Evolutionary conservation across 2,113 vertebrate genomes (phyloP).

Genomic region (Pristiophorus japonicus): DNA sequence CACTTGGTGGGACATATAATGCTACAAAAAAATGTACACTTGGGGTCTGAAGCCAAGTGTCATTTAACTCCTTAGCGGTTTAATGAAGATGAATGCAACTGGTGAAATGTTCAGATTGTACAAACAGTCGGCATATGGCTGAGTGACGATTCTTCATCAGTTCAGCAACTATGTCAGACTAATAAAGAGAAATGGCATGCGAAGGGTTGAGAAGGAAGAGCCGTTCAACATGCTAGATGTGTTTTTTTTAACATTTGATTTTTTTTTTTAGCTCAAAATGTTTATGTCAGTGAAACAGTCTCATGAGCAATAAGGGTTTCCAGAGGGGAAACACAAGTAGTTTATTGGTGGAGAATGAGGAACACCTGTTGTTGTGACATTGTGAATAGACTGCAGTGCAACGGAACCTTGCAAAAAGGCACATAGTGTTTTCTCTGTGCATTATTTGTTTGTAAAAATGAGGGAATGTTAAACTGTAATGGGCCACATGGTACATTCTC

Average conservation of each 20-base stretch:
- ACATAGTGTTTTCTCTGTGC: too few species aligned
- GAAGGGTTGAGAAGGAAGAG: not conserved
- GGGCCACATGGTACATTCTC: too few species aligned
- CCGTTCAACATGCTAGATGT: not conserved
- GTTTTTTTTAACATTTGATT: not conserved
- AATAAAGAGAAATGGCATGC: not conserved
- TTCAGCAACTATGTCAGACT: not conserved
- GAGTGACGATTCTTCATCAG: not conserved
- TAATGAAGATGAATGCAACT: not conserved
- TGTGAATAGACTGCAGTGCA: not conserved
- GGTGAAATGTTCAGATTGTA: not conserved
- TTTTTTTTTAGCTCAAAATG: not conserved
- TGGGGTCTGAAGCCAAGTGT: not conserved
- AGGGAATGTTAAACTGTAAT: not conserved
- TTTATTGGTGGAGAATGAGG: not conserved
- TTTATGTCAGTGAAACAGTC: constrained; percentile 2
- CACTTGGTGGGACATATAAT: not conserved
- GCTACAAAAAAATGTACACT: not conserved
- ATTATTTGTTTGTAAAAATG: not conserved
- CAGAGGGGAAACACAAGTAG: not conserved
- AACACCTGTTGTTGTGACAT: not conserved
- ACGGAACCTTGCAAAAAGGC: not conserved
- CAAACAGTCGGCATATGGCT: not conserved
- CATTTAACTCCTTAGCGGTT: constrained; percentile 1
- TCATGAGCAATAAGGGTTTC: not conserved